Percentiles rank a stretch among this genome's conserved stretches.
phyloP scores from a whole-genome alignment of 2,888 invertebrate species.

The Muschampia plurimacula region DNA sequence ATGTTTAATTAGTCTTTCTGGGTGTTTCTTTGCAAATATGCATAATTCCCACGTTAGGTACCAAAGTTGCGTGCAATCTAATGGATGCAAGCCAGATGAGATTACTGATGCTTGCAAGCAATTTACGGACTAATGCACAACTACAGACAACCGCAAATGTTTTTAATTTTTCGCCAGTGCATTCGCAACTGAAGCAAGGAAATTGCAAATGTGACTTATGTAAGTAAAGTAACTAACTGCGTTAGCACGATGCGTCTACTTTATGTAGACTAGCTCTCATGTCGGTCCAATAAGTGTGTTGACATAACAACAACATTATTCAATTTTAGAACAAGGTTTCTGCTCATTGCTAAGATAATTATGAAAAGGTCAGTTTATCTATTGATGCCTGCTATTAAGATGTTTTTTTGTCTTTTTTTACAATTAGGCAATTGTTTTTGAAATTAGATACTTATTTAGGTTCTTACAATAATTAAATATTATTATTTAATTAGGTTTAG shows the following conservation, averaged over 20 bases:
- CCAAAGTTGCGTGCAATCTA: constrained; percentile 64
- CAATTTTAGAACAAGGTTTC: constrained; percentile 30
- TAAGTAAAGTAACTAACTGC: constrained; percentile 22
- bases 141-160: constrained; percentile 68
- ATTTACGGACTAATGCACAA: constrained; percentile 75
- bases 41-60: constrained; percentile 70
- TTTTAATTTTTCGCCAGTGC: constrained; percentile 56
- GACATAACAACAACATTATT: constrained; percentile 23
- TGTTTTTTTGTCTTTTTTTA: neutral
- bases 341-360: constrained; percentile 27
- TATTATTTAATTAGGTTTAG: neutral
- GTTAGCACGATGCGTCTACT: neutral
- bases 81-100: constrained; percentile 72
- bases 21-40: constrained; percentile 11
- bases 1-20: neutral
- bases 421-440: neutral
- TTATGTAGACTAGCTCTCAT: constrained; percentile 16
- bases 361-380: constrained; percentile 5
- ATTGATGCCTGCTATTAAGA: neutral
- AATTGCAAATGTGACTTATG: constrained; percentile 29
- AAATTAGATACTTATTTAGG: too few relatives aligned
- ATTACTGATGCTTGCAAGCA: constrained; percentile 69
- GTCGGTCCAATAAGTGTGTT: constrained; percentile 29
- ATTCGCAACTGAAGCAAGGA: constrained; percentile 15
- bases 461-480: neutral